Base-by-base conservation (phyloP, 2,113 vertebrate species). In the Mellivora capensis region DNA sequence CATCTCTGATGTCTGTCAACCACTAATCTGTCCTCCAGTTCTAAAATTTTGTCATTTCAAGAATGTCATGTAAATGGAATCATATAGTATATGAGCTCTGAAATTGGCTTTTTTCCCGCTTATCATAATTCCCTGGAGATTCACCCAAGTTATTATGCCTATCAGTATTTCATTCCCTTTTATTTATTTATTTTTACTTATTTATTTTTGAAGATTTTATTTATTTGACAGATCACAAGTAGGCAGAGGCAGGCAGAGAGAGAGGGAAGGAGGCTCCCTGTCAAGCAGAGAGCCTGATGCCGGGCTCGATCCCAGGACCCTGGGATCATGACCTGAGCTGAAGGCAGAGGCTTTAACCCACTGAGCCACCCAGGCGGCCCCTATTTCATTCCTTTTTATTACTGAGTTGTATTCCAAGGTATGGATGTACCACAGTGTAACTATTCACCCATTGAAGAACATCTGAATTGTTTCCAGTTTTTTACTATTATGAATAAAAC, bases 41-140 rank as follows among this genome's bases (percentile, higher is more conserved):
- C n/a, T 76, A 57, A 97, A 85, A 44, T 52, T 39, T 79, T 92
- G 8, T 93, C 39, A 57, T 87, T 95, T 90, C n/a, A 94, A 64
- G 71, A 87, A 61, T 93, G 27, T 62, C 49, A 39, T 74, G 3
- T 91, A 67, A 49, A 44, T 64, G 20, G 29, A 77, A 59, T 87
- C 37, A 17, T 49, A 29, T n/a, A 86, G 21, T 54, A 37, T 62
- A 42, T 83, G 59, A 44, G 59, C 44, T 88, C 71, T 71, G 84
- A 91, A 54, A 86, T 34, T 67, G 82, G 2, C 42, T 90, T 49
- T 95, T 89, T 95, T 61, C 37, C 42, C 42, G 62, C 15, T 37
- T n/a, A 21, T 25, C 59, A 39, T 61, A 82, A 23, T 94, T 91
- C 27, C 89, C 25, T 86, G 29, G 29, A 44, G 37, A 27, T 81